Conservation (phyloP, 2,113 vertebrate species). For the Notechis scutatus region DNA sequence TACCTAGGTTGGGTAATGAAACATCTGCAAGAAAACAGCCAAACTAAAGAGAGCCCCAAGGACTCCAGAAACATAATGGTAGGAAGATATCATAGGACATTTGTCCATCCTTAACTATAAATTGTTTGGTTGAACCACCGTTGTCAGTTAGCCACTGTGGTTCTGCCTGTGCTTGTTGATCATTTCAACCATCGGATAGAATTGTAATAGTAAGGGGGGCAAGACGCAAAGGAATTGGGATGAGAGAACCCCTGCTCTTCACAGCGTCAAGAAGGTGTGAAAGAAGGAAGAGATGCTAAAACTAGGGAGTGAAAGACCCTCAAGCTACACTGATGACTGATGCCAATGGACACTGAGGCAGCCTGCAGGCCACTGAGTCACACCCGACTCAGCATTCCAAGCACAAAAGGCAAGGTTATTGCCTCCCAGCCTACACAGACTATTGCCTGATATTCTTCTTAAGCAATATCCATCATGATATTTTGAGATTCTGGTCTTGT, state of each 20-base stretch:
- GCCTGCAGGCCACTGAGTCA: conserved; percentile 51
- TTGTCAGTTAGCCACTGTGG: neutral
- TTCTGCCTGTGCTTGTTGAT: neutral
- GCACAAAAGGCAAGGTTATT: conserved; percentile 56
- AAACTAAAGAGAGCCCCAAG: no score
- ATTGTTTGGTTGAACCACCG: neutral
- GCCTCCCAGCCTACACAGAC: conserved; percentile 56
- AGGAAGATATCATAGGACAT: no score
- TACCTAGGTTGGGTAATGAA: no score
- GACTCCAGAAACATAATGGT: neutral
- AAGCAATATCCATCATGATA: conserved; percentile 70
- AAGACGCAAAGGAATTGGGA: neutral
- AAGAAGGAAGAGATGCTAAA: neutral
- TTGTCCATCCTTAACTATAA: neutral
- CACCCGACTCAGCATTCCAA: conserved; percentile 63
- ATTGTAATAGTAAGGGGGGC: neutral
- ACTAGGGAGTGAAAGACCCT: conserved; percentile 32
- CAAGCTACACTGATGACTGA: conserved; percentile 32
- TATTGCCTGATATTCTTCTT: conserved; percentile 41
- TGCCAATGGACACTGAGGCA: conserved; percentile 47
- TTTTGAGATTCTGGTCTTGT: conserved; percentile 50
- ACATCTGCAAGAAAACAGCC: no score
- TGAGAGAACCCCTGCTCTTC: neutral
- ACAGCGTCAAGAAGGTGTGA: neutral
- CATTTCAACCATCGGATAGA: neutral